phyloP scores from a whole-genome alignment of 1,140 invertebrate species.

The Plectrocnemia conspersa region DNA sequence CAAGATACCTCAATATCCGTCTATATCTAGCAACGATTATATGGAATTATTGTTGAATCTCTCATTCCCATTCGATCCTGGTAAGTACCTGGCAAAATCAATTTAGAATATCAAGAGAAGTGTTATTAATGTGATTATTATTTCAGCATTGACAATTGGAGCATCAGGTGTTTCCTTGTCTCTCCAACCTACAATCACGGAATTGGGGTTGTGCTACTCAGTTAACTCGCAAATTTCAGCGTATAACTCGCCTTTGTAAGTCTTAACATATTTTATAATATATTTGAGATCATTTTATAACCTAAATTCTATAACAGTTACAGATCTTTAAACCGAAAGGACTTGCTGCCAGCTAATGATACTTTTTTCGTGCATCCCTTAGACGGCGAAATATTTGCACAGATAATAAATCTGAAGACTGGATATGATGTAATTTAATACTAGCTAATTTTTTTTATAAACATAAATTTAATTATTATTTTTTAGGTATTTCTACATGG shows the following conservation, averaged over 20 bases:
- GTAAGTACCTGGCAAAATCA: constrained; percentile 32
- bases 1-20: constrained; percentile 47
- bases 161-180: constrained; percentile 47
- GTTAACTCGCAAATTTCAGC: constrained; percentile 60
- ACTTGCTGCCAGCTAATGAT: constrained; percentile 46
- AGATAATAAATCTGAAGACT: constrained; percentile 63
- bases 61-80: constrained; percentile 52
- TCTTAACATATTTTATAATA: constrained; percentile 23
- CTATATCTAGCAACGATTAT: constrained; percentile 51
- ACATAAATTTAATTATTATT: background rate
- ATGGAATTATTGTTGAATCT: constrained; percentile 53
- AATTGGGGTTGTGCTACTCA: constrained; percentile 62
- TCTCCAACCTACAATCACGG: constrained; percentile 56
- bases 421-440: constrained; percentile 52
- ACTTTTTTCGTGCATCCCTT: constrained; percentile 62
- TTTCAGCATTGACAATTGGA: constrained; percentile 49
- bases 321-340: constrained; percentile 53
- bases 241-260: constrained; percentile 59
- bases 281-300: constrained; percentile 7
- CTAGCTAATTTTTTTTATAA: background rate
- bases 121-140: constrained; percentile 9
- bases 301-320: constrained; percentile 44
- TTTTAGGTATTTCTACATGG: constrained; percentile 54
- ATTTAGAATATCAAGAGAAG: background rate
- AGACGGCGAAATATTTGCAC: constrained; percentile 65